Evolutionary conservation across 2,888 invertebrate species (phyloP).

Genomic region (Carabus problematicus): DNA sequence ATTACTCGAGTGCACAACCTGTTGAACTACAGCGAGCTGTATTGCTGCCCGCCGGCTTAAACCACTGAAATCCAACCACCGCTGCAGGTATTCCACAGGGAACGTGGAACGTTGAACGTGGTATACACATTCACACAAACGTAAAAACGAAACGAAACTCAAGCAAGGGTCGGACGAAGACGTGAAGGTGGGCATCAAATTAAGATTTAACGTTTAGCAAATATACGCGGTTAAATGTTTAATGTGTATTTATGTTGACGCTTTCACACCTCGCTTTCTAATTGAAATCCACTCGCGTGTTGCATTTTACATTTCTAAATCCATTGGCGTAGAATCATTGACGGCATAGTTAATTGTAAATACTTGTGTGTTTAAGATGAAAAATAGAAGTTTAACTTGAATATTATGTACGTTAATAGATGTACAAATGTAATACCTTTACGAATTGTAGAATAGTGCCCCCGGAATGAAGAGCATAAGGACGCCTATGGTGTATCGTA

Average conservation of each 20-base stretch:
- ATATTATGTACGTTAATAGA: background rate
- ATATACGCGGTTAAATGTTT: conserved; percentile 51
- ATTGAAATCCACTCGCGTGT: conserved; percentile 42
- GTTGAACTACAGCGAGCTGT: conserved; percentile 52
- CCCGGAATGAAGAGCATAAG: background rate
- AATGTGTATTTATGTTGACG: conserved; percentile 52
- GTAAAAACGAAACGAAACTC: background rate
- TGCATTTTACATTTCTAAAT: conserved; percentile 34
- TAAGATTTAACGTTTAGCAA: conserved; percentile 52
- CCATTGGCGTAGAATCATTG: background rate
- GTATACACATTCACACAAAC: conserved; percentile 41
- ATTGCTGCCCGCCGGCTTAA: conserved; percentile 26
- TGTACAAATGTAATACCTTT: conserved; percentile 1
- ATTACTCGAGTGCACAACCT: conserved; percentile 52
- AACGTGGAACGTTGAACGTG: conserved; percentile 25
- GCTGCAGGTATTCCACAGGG: conserved; percentile 44
- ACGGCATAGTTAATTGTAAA: background rate
- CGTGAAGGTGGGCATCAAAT: conserved; percentile 50
- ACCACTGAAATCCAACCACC: conserved; percentile 13
- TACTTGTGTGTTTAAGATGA: too few relatives aligned
- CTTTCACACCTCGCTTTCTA: conserved; percentile 29
- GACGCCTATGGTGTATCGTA: conserved; percentile 3
- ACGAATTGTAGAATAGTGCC: background rate
- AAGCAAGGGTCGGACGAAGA: conserved; percentile 45
- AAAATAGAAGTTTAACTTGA: too few relatives aligned